Conservation (phyloP, 2,888 invertebrate genomes). For the Tipula vernalis region DNA sequence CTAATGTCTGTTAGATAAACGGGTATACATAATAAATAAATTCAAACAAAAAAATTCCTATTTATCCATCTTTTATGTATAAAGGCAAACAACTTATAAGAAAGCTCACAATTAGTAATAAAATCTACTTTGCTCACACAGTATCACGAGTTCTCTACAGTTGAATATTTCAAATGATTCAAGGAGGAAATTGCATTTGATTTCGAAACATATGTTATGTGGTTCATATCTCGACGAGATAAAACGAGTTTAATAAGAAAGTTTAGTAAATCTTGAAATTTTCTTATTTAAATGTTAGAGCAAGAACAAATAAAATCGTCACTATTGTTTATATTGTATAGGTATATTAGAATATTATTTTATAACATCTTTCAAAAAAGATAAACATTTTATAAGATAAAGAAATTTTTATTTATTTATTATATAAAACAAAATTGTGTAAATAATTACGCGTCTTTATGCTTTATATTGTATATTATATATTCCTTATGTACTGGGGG, state of each 20-base stretch:
- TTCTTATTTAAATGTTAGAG: not conserved
- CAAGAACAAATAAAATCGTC: not conserved
- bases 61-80: not conserved
- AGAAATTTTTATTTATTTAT: not conserved
- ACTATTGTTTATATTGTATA: not conserved
- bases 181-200: not conserved
- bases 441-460: not conserved
- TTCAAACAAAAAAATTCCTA: not conserved
- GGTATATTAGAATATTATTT: not conserved
- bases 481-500: not conserved
- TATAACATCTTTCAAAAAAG: not conserved
- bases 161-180: not conserved
- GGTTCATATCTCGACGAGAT: not conserved
- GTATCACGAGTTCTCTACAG: not conserved
- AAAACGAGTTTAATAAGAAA: no score
- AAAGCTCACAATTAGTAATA: not conserved
- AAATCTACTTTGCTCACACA: not conserved
- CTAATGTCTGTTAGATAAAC: not conserved
- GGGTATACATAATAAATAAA: not conserved
- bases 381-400: not conserved
- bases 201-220: not conserved
- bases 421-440: not conserved
- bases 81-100: not conserved
- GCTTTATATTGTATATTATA: not conserved
- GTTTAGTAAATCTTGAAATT: not conserved